A percentile compares a stretch with the other conserved stretches of the same genome.
phyloP scores from a whole-genome alignment of 2,797 vertebrate species.

The Pitangus sulphuratus region DNA sequence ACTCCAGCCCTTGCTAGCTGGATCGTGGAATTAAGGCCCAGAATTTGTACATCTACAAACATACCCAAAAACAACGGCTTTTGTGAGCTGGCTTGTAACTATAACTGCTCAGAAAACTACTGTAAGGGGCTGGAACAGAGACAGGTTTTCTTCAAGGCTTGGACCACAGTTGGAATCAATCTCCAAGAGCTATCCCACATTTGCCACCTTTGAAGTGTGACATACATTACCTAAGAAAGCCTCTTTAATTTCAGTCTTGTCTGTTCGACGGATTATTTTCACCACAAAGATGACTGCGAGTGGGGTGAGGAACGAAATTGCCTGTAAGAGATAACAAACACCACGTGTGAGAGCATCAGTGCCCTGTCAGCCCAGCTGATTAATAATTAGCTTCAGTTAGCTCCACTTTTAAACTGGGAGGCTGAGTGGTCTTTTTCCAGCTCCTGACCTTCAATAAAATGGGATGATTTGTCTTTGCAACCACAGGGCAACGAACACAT shows the following conservation, averaged over 20 bases:
- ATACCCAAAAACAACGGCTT: not conserved
- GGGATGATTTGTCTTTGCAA: slow-evolving; percentile 18
- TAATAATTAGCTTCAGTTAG: slow-evolving; percentile 54
- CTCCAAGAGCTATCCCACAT: not conserved
- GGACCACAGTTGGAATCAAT: not conserved
- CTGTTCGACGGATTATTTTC: slow-evolving; percentile 98
- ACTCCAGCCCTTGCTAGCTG: not conserved
- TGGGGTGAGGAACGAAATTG: slow-evolving; percentile 98
- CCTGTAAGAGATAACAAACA: slow-evolving; percentile 82
- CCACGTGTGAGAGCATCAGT: slow-evolving; percentile 16
- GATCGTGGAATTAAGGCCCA: not conserved
- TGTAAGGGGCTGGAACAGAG: not conserved
- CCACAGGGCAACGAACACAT: not conserved
- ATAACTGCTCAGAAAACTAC: not conserved
- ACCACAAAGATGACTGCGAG: slow-evolving; percentile 98
- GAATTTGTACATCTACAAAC: not conserved
- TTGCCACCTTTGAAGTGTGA: not conserved
- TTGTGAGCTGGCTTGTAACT: not conserved
- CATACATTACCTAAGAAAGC: slow-evolving; percentile 91
- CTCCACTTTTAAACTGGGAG: slow-evolving; percentile 33
- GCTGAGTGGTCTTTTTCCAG: slow-evolving; percentile 24
- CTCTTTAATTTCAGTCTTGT: slow-evolving; percentile 98
- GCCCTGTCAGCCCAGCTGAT: not conserved
- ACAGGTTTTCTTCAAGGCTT: not conserved
- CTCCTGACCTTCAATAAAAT: slow-evolving; percentile 38